phyloP scores from a whole-genome alignment of 2,888 invertebrate genomes.

The Lomographa bimaculata region DNA sequence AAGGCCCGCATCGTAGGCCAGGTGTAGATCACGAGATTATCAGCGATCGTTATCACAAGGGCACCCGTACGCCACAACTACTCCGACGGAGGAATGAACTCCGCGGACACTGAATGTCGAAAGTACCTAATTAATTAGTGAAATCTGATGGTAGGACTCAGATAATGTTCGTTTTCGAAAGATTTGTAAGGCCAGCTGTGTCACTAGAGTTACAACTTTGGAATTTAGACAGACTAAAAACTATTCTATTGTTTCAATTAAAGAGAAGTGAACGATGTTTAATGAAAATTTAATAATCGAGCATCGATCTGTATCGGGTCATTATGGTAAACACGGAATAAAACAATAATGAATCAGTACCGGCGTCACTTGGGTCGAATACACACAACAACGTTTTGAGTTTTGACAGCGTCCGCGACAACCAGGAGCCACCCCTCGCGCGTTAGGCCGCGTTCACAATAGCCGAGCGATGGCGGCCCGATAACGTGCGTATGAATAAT shows the following conservation, averaged over 20 bases:
- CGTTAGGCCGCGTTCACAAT: conserved; percentile 75
- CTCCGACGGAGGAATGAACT: conserved; percentile 51
- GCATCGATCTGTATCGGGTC: conserved; percentile 40
- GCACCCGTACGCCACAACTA: conserved; percentile 64
- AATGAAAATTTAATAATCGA: conserved; percentile 40
- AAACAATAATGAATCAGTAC: conserved; percentile 74
- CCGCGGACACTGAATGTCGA: conserved; percentile 37
- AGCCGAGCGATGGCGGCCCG: conserved; percentile 78
- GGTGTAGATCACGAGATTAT: conserved; percentile 76
- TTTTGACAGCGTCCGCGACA: conserved; percentile 77
- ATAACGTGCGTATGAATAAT: conserved; percentile 82
- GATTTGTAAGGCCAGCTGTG: conserved; percentile 10
- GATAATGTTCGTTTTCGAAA: conserved; percentile 15
- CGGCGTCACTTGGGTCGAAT: conserved; percentile 67
- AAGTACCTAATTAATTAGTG: conserved; percentile 43
- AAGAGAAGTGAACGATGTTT: conserved; percentile 8
- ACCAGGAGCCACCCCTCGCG: conserved; percentile 77
- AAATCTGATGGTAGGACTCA: conserved; percentile 19
- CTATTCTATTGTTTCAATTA: background rate
- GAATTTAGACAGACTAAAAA: too few species aligned
- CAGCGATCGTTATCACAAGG: conserved; percentile 69
- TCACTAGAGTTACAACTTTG: background rate
- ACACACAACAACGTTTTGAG: conserved; percentile 76
- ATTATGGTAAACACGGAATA: conserved; percentile 55
- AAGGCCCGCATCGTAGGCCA: conserved; percentile 71